Percentiles rank a stretch among this genome's conserved stretches.
phyloP scores from a whole-genome alignment of 2,888 invertebrate species.

The Caenorhabditis sp. region DNA sequence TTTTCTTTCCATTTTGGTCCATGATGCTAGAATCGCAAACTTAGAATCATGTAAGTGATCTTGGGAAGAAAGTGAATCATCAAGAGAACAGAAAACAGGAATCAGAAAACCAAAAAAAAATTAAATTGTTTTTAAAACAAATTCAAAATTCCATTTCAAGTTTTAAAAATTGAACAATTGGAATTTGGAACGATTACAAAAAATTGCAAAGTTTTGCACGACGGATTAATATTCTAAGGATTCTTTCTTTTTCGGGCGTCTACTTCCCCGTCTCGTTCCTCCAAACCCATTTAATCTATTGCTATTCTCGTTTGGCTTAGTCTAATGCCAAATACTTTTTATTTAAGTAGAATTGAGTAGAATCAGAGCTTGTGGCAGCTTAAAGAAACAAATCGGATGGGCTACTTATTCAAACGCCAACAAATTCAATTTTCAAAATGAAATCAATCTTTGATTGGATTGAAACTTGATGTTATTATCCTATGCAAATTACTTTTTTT shows the following conservation, averaged over 20 bases:
- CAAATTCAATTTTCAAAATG: no score
- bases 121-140: no score
- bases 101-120: not conserved
- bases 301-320: not conserved
- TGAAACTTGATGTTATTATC: no score
- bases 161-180: no score
- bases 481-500: no score
- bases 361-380: not conserved
- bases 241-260: conserved; percentile 16
- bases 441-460: not conserved
- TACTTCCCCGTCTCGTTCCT: not conserved
- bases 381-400: no score
- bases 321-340: not conserved
- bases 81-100: not conserved
- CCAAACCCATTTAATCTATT: conserved; percentile 39
- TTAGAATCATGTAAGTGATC: not conserved
- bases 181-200: no score
- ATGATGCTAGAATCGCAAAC: not conserved
- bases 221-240: not conserved
- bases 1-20: not conserved
- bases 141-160: no score
- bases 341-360: not conserved
- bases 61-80: no score
- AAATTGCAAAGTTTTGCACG: no score
- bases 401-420: no score